Percentiles rank a stretch among this genome's conserved stretches.
phyloP scores from a whole-genome alignment of 2,888 invertebrate genomes.

The Entomobrya proxima region DNA sequence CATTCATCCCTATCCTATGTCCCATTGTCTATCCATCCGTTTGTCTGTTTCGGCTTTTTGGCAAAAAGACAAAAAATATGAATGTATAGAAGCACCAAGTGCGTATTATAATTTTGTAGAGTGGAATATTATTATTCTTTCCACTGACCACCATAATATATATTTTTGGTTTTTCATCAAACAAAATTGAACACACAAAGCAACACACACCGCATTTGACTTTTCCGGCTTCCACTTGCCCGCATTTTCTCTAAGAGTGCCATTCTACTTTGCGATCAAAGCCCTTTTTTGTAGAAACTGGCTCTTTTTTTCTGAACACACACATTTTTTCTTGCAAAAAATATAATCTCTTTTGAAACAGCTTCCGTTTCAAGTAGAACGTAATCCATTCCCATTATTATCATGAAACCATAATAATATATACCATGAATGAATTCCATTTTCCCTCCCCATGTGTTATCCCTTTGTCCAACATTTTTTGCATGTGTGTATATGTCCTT shows the following conservation, averaged over 20 bases:
- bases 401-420: too few species aligned
- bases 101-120: not conserved
- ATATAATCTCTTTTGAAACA: not conserved
- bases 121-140: not conserved
- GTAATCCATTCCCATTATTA: not conserved
- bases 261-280: not conserved
- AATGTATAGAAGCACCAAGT: not conserved
- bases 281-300: not conserved
- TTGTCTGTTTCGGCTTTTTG: not conserved
- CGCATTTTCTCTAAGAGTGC: not conserved
- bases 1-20: slow-evolving; percentile 1
- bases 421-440: not conserved
- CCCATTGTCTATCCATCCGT: slow-evolving; percentile 21
- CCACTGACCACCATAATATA: too few species aligned
- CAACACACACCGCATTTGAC: too few species aligned
- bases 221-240: too few species aligned
- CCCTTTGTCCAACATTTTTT: not conserved
- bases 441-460: too few species aligned
- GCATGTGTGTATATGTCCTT: not conserved
- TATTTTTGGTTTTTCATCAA: too few species aligned
- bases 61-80: slow-evolving; percentile 2
- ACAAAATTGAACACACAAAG: too few species aligned
- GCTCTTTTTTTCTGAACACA: not conserved
- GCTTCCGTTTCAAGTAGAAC: too few species aligned
- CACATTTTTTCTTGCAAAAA: too few species aligned